These are phyloP conservation scores for Aegithalos caudatus DNA, from an alignment of 2,113 vertebrate species.

Conservation along the genomic window DNA sequence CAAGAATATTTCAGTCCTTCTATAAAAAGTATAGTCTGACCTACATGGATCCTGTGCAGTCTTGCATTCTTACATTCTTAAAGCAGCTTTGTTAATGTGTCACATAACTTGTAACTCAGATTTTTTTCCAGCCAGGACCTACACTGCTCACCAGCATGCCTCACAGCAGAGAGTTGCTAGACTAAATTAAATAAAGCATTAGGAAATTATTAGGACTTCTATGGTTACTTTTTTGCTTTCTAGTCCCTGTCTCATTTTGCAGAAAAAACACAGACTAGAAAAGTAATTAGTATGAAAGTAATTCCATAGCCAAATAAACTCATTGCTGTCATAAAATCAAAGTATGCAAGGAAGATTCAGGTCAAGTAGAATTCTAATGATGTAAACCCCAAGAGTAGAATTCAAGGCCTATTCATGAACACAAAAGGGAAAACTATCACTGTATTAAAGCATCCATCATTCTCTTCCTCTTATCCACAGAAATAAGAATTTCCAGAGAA, in stretches of 20 bases:
- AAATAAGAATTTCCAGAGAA: not conserved
- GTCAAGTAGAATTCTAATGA: not conserved
- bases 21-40: not conserved
- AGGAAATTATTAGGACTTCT: not conserved
- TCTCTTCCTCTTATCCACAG: not conserved
- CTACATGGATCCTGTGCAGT: not conserved
- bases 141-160: not conserved
- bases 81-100: not conserved
- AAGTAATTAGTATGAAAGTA: slow-evolving; percentile 10
- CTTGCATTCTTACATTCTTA: not conserved
- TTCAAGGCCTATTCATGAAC: not conserved
- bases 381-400: not conserved
- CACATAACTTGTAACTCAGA: not conserved
- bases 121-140: not conserved
- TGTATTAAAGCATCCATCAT: not conserved
- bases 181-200: not conserved
- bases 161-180: not conserved
- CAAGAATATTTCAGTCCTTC: not conserved
- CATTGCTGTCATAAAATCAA: not conserved
- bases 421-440: not conserved
- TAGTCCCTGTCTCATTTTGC: not conserved
- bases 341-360: not conserved
- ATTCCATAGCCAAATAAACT: not conserved
- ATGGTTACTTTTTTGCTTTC: not conserved
- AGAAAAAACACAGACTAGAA: not conserved